A percentile compares a stretch with the other conserved stretches of the same genome.
Evolutionary conservation across 2,888 invertebrate genomes (phyloP).

Genomic region (Eurytoma adleriae): DNA sequence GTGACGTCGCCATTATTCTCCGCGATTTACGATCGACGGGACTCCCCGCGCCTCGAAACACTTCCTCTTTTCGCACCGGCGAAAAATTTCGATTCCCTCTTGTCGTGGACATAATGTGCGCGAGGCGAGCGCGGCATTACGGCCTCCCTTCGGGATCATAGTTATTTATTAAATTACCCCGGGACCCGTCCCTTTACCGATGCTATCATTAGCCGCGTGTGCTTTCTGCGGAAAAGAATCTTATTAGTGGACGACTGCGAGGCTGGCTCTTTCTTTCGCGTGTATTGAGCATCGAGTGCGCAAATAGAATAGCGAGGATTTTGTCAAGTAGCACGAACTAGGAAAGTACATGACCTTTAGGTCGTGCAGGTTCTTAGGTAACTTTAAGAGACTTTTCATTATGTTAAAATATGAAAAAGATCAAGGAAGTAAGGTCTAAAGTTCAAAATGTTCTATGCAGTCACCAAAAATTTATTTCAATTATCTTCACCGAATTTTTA

Average conservation of each 20-base stretch:
- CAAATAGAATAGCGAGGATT: conserved; percentile 28
- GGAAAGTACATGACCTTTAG: no score
- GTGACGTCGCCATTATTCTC: conserved; percentile 48
- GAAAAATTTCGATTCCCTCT: conserved; percentile 49
- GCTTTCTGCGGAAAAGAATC: conserved; percentile 18
- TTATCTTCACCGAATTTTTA: no score
- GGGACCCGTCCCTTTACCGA: conserved; percentile 32
- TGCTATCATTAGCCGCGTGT: conserved; percentile 36
- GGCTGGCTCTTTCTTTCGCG: not conserved
- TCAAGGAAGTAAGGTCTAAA: no score
- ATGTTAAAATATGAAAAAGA: no score
- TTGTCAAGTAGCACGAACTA: no score
- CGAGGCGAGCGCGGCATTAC: conserved; percentile 37
- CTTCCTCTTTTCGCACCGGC: conserved; percentile 34
- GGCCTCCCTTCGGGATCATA: conserved; percentile 37
- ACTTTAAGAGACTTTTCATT: no score
- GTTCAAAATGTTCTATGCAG: no score
- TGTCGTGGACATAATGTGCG: conserved; percentile 41
- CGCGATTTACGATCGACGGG: conserved; percentile 48
- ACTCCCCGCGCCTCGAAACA: conserved; percentile 21
- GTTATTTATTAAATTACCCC: conserved; percentile 55
- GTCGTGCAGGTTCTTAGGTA: no score
- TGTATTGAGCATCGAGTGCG: not conserved
- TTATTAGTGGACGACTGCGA: conserved; percentile 31
- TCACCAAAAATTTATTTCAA: no score